Evolutionary conservation across 2,888 invertebrate species (phyloP), one percentile per base, ranked within the genome.

Genomic region (Ferrisia virgata): DNA sequence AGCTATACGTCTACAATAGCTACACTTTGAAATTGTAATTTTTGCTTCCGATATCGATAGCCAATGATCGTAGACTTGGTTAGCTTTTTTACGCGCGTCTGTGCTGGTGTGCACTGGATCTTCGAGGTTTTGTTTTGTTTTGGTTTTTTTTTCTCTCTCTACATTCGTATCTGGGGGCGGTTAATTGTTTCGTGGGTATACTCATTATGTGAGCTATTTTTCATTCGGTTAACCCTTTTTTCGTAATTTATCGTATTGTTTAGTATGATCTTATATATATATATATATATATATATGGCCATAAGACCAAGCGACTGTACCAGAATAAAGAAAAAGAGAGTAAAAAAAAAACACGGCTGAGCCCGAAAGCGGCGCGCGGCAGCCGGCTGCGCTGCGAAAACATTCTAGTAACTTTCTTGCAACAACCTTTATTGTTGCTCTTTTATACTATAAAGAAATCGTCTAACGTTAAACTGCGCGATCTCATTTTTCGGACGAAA

Each of bases 211-310:
- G 33, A 36, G 72, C 72, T 76, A 76, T 76, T 76, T 76, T 76
- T 76, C 72, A 76, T 76, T 76, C 36, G 72, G 72, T 76, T 76
- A 76, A 76, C 72, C 72, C 72, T 76, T 76, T 53, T 36, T 76
- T 3, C 28, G 36, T 76, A 76, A 76, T 76, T 76, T 76, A 76
- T 76, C 33, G 72, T 76, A 76, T 36, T 76, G 72, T 22, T 76
- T 76, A 36, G 36, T 76, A 53, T 18, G 9, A 36, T 76, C 33
- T 18, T n/a, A n/a, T n/a, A n/a, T n/a, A n/a, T n/a, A n/a, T n/a
- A n/a, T n/a, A n/a, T n/a, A n/a, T n/a, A n/a, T n/a, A n/a, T n/a
- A 76, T 15, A 13, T n/a, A 47, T n/a, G 5, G 13, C 22, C 53
- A 8, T 43, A 53, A 53, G 53, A 53, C 22, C 47, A 47, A 3